Evolutionary conservation across 1,140 invertebrate genomes (phyloP).

Genomic region (Thaumatotibia leucotreta): DNA sequence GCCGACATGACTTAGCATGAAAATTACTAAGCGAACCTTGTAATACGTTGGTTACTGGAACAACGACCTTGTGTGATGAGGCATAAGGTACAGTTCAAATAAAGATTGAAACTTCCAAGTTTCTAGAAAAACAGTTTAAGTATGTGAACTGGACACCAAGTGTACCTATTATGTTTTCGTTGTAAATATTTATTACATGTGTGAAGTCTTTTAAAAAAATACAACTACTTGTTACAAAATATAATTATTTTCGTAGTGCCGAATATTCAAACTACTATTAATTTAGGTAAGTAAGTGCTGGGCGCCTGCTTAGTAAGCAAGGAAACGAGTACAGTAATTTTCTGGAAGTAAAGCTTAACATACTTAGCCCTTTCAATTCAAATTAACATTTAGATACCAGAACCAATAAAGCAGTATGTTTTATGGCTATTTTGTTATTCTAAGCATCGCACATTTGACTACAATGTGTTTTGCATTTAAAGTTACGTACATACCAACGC

Average conservation of each 20-base stretch:
- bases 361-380: neutral
- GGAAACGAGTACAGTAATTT: neutral
- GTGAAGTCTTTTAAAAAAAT: neutral
- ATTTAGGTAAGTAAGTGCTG: neutral
- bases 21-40: constrained; percentile 14
- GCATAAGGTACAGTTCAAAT: neutral
- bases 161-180: neutral
- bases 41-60: neutral
- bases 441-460: constrained; percentile 3
- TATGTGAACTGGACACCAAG: neutral
- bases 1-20: constrained; percentile 24
- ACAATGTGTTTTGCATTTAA: neutral
- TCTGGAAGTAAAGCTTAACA: neutral
- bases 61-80: neutral
- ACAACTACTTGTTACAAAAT: neutral
- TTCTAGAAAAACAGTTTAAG: neutral
- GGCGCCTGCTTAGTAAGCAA: neutral
- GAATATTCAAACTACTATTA: too few relatives aligned
- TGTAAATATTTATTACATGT: too few relatives aligned
- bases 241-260: too few relatives aligned
- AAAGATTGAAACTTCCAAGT: neutral
- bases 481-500: neutral
- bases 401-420: neutral
- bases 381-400: neutral
- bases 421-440: constrained; percentile 11